These are phyloP conservation scores for Atopsyche davidsoni DNA, from an alignment of 1,140 invertebrate species.

Conservation along the genomic window DNA sequence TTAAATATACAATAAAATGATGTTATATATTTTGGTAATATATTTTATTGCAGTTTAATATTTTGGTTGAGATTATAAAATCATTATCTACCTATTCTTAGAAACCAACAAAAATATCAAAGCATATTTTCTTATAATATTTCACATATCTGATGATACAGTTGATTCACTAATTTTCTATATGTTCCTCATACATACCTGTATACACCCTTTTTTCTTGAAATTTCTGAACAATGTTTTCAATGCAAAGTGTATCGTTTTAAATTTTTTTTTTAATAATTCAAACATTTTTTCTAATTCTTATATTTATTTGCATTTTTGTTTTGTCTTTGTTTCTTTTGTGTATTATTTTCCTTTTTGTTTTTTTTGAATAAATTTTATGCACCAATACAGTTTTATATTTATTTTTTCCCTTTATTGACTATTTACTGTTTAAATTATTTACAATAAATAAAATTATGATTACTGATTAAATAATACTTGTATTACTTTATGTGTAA, in stretches of 20 bases:
- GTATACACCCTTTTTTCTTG: neutral
- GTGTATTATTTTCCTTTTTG: neutral
- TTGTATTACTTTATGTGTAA: too few relatives aligned
- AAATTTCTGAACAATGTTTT: neutral
- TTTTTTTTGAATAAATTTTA: constrained; percentile 6
- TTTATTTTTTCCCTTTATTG: constrained; percentile 12
- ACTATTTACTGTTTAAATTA: too few relatives aligned
- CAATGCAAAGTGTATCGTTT: neutral
- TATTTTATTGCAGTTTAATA: neutral
- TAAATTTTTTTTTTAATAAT: constrained; percentile 1
- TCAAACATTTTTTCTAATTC: neutral
- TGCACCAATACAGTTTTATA: neutral
- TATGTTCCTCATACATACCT: neutral
- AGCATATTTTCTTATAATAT: neutral
- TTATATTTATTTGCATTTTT: neutral
- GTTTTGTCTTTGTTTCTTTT: neutral
- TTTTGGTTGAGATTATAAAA: too few relatives aligned
- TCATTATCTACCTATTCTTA: neutral
- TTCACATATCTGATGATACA: too few relatives aligned
- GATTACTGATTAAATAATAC: too few relatives aligned
- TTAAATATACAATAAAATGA: neutral
- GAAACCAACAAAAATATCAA: neutral
- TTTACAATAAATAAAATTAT: too few relatives aligned
- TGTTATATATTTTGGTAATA: neutral
- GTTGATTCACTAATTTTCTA: neutral